These are phyloP conservation scores for Ailuropoda melanoleuca DNA, from an alignment of 2,113 vertebrate species.

Conservation along the genomic window DNA sequence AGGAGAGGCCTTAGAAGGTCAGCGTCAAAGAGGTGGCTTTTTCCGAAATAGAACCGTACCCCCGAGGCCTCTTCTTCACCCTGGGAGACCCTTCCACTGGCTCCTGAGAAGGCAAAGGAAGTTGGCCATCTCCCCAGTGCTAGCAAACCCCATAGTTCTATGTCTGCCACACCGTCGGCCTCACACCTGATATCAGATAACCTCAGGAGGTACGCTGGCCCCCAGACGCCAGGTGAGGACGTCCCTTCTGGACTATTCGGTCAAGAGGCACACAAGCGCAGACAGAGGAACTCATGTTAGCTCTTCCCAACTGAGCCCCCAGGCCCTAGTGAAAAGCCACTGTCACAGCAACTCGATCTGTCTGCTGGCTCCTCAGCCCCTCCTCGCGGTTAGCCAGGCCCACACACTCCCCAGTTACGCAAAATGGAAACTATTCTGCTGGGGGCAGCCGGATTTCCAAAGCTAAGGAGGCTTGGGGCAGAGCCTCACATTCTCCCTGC, in stretches of 20 bases:
- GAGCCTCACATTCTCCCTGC: background rate
- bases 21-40: background rate
- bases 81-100: background rate
- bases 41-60: background rate
- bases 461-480: constrained; percentile 59
- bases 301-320: background rate
- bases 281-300: background rate
- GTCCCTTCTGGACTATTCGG: background rate
- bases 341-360: constrained; percentile 64
- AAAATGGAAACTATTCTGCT: constrained; percentile 77
- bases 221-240: background rate
- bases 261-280: background rate
- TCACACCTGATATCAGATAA: background rate
- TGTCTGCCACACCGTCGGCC: background rate
- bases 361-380: constrained; percentile 67
- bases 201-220: background rate
- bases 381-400: constrained; percentile 75
- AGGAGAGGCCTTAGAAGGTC: constrained; percentile 22
- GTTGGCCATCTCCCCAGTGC: background rate
- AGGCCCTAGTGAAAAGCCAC: constrained; percentile 45
- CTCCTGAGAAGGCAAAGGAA: background rate
- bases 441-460: constrained; percentile 66
- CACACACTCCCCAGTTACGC: constrained; percentile 68
- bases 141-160: background rate
- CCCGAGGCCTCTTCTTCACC: background rate